A percentile compares a stretch with the other conserved stretches of the same genome.
Evolutionary conservation across 2,797 vertebrate genomes (phyloP).

Genomic region (Leucoraja ocellata): DNA sequence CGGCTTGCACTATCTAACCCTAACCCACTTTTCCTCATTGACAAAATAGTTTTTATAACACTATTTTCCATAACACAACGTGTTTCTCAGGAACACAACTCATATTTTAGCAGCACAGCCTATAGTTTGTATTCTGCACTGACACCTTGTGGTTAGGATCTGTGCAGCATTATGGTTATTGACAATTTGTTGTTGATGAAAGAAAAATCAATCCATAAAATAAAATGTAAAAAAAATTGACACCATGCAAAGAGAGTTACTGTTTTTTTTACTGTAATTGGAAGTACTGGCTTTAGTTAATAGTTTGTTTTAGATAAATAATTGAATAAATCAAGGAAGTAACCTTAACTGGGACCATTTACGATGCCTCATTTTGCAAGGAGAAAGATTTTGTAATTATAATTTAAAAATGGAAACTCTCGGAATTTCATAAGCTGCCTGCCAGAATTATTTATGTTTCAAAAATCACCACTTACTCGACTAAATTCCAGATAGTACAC

Average conservation of each 20-base stretch:
- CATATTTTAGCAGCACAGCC: too few relatives aligned
- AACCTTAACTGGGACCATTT: background rate
- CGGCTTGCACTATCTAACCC: too few relatives aligned
- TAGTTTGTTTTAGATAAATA: background rate
- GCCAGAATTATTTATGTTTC: too few relatives aligned
- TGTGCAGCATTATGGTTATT: background rate
- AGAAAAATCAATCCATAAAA: background rate
- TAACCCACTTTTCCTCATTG: too few relatives aligned
- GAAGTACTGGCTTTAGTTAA: background rate
- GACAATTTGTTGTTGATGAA: background rate
- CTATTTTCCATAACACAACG: too few relatives aligned
- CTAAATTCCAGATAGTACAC: too few relatives aligned
- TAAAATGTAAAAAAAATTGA: background rate
- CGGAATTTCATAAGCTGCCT: too few relatives aligned
- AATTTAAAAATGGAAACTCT: too few relatives aligned
- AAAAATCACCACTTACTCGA: too few relatives aligned
- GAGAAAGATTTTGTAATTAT: too few relatives aligned
- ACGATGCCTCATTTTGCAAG: background rate
- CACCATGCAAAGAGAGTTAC: background rate
- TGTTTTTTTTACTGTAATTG: background rate
- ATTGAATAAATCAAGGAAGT: background rate
- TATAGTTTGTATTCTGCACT: background rate
- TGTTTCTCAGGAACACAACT: too few relatives aligned
- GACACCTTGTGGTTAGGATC: background rate
- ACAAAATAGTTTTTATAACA: too few relatives aligned